Base-by-base conservation (phyloP, 2,888 invertebrate species). In the Drosophila neonasuta region DNA sequence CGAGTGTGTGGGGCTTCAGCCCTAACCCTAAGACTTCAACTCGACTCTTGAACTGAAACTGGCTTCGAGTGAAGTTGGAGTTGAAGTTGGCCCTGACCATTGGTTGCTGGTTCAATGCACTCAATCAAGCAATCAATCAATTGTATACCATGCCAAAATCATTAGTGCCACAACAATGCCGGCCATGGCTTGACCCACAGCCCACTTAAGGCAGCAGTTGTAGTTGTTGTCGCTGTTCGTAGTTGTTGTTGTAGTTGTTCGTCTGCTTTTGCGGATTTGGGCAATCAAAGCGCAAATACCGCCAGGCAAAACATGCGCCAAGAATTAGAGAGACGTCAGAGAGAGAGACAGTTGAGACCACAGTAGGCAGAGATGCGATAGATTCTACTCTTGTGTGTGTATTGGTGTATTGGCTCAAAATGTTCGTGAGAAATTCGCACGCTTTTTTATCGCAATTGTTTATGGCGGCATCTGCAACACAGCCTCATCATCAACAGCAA, bases 381-480 rank as follows among this genome's bases (percentile, higher is more conserved):
- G 59, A 57, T 60, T 45, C 39, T 41, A 24, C 4, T 24, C 7
- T 5, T 41, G 1, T 17, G 11, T n/a, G 8, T 39, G 30, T 54
- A 24, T 24, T 49, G 54, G 49, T 61, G 44, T 45, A 41, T 46
- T 63, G 52, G 52, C 63, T 58, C 58, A 60, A 81, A 80, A 81
- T 71, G 86, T 78, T 86, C 84, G 85, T 84, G 84, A 84, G 86
- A 84, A 84, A 77, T 84, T 84, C 84, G 85, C 86, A 84, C 85
- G 86, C 80, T 84, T 74, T 80, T 86, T 83, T 86, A 84, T 84
- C 81, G 84, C 84, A 83, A 86, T 83, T 83, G 84, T 86, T 83
- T 86, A 86, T 84, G 86, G 81, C 83, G 84, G 83, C 83, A 83
- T 83, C 86, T 80, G 78, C 80, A 75, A 58, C 80, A 80, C 48